Percentiles rank a stretch among this genome's conserved stretches.
Evolutionary conservation across 92 coral and sea anemone genomes (phyloP).

Genomic region (Paragorgia papillata): DNA sequence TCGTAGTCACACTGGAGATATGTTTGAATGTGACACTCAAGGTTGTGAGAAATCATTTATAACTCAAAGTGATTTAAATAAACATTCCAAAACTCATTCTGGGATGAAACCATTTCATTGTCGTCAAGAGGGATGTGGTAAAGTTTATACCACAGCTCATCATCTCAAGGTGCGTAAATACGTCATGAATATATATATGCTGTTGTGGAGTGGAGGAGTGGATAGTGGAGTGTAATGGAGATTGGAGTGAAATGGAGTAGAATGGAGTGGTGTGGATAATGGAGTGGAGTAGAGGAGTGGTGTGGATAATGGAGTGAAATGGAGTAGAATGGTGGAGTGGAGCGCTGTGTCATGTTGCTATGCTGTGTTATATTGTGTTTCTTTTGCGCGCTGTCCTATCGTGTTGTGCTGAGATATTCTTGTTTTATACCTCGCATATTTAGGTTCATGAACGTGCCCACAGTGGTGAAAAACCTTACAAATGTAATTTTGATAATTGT

Average conservation of each 20-base stretch:
- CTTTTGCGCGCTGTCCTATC: too few relatives aligned
- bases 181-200: too few relatives aligned
- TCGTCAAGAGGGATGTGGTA: slow-evolving; percentile 88
- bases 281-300: too few relatives aligned
- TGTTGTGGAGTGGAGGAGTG: too few relatives aligned
- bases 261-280: too few relatives aligned
- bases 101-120: slow-evolving; percentile 95
- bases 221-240: too few relatives aligned
- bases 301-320: too few relatives aligned
- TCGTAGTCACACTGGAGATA: slow-evolving; percentile 98
- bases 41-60: slow-evolving; percentile 93
- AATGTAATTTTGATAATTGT: slow-evolving; percentile 78
- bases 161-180: slow-evolving; percentile 82
- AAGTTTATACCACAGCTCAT: slow-evolving; percentile 97
- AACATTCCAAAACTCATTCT: slow-evolving; percentile 93
- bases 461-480: slow-evolving; percentile 97
- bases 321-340: too few relatives aligned
- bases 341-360: too few relatives aligned
- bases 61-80: slow-evolving; percentile 96
- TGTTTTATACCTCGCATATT: background rate
- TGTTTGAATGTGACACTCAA: slow-evolving; percentile 86
- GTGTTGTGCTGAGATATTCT: background rate
- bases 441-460: slow-evolving; percentile 98
- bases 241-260: too few relatives aligned
- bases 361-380: background rate